A percentile compares a stretch with the other conserved stretches of the same genome.
These are phyloP conservation scores for Catamblyrhynchus diadema DNA, from an alignment of 2,797 vertebrate species.

Conservation along the genomic window DNA sequence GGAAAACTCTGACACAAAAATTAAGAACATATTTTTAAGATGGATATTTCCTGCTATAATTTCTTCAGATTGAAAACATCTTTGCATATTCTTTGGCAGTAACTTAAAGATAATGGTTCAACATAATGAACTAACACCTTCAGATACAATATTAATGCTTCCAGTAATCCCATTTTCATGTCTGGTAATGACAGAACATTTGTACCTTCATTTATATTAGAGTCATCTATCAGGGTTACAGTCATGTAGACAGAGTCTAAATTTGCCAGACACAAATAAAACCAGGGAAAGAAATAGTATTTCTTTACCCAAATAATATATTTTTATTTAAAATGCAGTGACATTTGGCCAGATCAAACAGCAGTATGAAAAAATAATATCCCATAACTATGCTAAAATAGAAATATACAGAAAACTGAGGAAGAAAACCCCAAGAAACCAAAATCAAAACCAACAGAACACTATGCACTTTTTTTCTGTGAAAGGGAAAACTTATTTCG, in stretches of 20 bases:
- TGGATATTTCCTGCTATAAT: background rate
- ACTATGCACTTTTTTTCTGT: background rate
- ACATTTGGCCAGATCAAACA: conserved; percentile 3
- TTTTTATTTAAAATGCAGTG: background rate
- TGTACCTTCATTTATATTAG: background rate
- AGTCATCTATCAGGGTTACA: conserved; percentile 22
- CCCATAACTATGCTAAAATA: background rate
- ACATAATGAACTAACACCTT: background rate
- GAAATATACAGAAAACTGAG: background rate
- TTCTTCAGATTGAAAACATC: background rate
- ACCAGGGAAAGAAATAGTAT: background rate
- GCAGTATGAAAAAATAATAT: background rate
- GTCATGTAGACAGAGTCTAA: background rate
- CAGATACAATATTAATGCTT: background rate
- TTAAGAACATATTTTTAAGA: background rate
- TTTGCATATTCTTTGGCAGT: background rate
- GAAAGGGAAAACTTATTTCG: background rate
- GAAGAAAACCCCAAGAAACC: background rate
- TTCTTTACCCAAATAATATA: background rate
- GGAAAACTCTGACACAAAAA: background rate
- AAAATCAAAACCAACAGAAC: fast-evolving
- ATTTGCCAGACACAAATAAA: conserved; percentile 7
- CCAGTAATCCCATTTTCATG: background rate
- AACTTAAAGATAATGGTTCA: background rate
- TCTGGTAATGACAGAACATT: background rate